These are phyloP conservation scores for Morus bassanus DNA, from an alignment of 2,797 vertebrate species.

Conservation along the genomic window DNA sequence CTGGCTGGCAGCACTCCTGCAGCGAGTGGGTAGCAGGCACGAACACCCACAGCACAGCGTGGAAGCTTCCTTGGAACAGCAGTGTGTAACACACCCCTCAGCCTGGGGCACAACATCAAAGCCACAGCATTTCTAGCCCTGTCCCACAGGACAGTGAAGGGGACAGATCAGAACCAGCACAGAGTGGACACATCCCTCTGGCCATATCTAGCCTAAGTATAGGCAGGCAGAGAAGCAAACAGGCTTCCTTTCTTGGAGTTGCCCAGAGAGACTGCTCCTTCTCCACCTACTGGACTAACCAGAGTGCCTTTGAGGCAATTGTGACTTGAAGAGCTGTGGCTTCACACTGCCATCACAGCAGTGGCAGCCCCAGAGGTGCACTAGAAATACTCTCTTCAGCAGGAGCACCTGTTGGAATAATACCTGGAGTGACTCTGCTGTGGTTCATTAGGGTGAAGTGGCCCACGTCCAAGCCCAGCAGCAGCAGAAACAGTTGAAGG, in stretches of 20 bases:
- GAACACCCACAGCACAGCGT: background rate
- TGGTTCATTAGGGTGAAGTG: background rate
- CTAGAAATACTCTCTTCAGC: background rate
- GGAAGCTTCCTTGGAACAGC: background rate
- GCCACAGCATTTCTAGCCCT: background rate
- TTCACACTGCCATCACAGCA: background rate
- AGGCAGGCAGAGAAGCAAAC: background rate
- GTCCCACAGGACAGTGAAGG: background rate
- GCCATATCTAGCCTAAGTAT: background rate
- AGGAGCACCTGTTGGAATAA: background rate
- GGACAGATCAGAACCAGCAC: background rate
- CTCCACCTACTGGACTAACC: background rate
- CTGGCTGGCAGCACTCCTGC: background rate
- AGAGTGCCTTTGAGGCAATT: background rate
- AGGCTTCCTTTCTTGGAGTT: background rate
- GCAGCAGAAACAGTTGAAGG: background rate
- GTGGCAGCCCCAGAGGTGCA: background rate
- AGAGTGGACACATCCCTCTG: background rate
- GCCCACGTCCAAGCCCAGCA: background rate
- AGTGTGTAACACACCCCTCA: accelerated
- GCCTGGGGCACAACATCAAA: background rate
- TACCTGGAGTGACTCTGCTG: background rate
- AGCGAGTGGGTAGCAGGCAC: background rate
- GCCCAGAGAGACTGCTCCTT: background rate
- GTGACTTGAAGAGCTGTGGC: background rate